Evolutionary conservation across 2,888 invertebrate genomes (phyloP).

Genomic region (Tachina fera): DNA sequence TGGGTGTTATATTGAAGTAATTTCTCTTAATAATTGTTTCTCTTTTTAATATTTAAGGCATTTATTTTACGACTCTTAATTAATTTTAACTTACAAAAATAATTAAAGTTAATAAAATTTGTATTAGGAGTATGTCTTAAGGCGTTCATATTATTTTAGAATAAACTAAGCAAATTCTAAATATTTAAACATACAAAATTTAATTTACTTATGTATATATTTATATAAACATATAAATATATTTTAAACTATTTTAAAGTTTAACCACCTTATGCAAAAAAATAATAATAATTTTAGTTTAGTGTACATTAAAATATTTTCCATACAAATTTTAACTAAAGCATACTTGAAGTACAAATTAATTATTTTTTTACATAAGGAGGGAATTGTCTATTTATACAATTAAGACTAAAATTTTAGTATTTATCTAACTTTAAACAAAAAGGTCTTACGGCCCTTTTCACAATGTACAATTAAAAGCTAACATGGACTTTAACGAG

Average conservation of each 20-base stretch:
- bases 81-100: not conserved
- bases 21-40: too few species aligned
- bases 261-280: not conserved
- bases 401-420: constrained; percentile 22
- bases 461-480: too few species aligned
- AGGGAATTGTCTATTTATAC: constrained; percentile 1
- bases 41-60: too few species aligned
- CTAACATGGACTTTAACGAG: too few species aligned
- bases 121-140: constrained; percentile 5
- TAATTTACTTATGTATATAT: not conserved
- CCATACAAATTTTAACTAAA: too few species aligned
- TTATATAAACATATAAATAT: not conserved
- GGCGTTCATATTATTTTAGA: constrained; percentile 15
- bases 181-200: not conserved
- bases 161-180: constrained; percentile 26
- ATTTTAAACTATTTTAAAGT: not conserved
- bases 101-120: constrained; percentile 12
- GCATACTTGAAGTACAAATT: too few species aligned
- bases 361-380: too few species aligned
- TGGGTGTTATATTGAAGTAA: too few species aligned
- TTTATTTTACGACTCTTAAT: too few species aligned
- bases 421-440: not conserved
- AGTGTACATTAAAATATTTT: too few species aligned
- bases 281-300: too few species aligned
- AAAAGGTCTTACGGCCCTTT: not conserved